Base-by-base conservation (phyloP, 2,888 invertebrate genomes). In the Caenorhabditis imperialis region DNA sequence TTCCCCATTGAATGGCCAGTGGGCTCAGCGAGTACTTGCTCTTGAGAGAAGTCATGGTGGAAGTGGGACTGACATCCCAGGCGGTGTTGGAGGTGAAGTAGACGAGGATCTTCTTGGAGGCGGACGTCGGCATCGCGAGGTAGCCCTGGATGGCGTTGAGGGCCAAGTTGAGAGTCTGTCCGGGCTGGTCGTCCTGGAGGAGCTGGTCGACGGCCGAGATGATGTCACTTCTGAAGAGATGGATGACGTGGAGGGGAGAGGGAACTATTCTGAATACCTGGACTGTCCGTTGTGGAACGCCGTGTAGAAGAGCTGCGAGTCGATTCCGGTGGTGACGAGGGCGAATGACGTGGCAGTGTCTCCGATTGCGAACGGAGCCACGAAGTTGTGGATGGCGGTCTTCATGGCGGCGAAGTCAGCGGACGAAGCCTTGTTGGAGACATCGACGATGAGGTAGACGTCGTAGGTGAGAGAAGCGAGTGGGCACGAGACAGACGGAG, bases 381-480 rank as follows among this genome's bases (percentile, higher is more conserved):
- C 74, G 37, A 79, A 82, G 44, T 71, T 57, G 47, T 58, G 50
- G 37, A 82, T 48, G 20, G 75, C 58, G 18, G 73, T 63, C 67
- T 81, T 81, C 63, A 82, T 58, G 16, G 69, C 71, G n/a, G 74
- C 58, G 35, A 82, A 82, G 18, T 81, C 77, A 6, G 75, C 40
- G 20, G 76, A 47, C 8, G 57, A 45, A 5, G 79, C 67, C 8
- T 73, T 53, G 16, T 73, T 67, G 22, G 82, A 82, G 22, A 72
- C 75, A 65, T 82, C 82, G 44, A 81, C 71, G 40, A 82, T 63
- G n/a, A 82, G 57, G 45, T 82, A 82, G 38, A 82, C 75, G 47
- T 82, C 81, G 45, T 79, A 82, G 54, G 75, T 71, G 23, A 81
- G 71, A 12, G 65, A 20, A 10, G 47, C 53, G 10, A 82, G 51